Conservation (phyloP, 35 echinoderm and acorn worm genomes). For the Stichopus chloronotus region DNA sequence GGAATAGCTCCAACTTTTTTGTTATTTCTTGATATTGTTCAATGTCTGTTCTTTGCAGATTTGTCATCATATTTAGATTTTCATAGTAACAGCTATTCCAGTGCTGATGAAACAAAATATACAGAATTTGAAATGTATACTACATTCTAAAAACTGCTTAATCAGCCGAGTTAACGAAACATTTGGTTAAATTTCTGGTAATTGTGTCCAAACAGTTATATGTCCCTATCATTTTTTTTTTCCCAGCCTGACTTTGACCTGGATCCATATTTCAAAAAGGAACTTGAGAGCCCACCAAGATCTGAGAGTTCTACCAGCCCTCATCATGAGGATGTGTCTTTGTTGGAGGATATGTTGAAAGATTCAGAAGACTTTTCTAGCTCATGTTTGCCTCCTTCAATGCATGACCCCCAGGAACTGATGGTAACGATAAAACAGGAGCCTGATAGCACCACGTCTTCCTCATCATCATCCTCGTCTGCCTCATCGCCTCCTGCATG, state of each 20-base stretch:
- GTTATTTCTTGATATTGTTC: no score
- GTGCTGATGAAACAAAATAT: no score
- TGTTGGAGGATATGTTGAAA: constrained; percentile 26
- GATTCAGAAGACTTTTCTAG: constrained; percentile 12
- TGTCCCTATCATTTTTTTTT: background rate
- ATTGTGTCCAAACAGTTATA: no score
- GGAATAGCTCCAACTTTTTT: no score
- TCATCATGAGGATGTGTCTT: background rate
- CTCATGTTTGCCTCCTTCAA: background rate
- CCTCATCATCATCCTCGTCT: background rate
- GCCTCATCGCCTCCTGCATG: background rate
- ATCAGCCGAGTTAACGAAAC: no score
- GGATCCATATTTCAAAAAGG: constrained; percentile 34
- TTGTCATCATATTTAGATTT: no score
- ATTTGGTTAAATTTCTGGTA: no score
- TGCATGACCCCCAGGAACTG: background rate
- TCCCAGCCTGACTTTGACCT: constrained; percentile 48
- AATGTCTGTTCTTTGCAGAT: no score
- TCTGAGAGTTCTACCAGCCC: background rate
- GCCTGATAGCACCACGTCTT: constrained; percentile 41
- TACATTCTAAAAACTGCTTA: no score
- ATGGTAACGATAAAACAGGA: constrained; percentile 48
- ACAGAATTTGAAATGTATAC: no score
- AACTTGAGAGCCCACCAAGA: constrained; percentile 43
- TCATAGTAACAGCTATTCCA: no score